Evolutionary conservation across 1,140 invertebrate genomes (phyloP), one percentile per base, ranked within the genome.

Genomic region (Drosophila trapezifrons): DNA sequence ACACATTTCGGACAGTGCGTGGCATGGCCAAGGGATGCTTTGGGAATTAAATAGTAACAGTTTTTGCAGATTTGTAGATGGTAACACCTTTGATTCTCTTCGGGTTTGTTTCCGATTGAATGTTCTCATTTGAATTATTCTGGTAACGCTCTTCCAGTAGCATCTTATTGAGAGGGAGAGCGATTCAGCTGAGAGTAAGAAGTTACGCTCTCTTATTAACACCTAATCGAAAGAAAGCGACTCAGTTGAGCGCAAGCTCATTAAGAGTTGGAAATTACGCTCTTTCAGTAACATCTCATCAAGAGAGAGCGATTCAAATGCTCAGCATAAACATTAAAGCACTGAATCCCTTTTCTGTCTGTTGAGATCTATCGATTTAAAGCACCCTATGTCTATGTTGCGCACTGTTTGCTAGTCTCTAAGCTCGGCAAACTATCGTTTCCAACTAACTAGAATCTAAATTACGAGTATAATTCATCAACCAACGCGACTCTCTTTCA

Each of bases 381-480:
- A 29, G 12, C 37, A 8, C 3, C 27, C 17, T 40, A 35, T 3
- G 52, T 9, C n/a, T 46, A 49, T 49, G 69, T 18, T n/a, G 12
- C 22, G 69, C 54, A 32, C 43, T 71, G 52, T 57, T 18, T 40
- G 17, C 67, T 71, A 58, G 67, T 71, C 27, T 40, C 10, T 58
- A 71, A 58, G 65, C 65, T 40, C 64, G 46, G 42, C 42, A 71
- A 62, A 63, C 54, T 64, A 64, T 64, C 51, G 20, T 56, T 64
- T 74, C 70, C 51, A 27, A 74, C 71, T 64, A 75, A 51, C 71
- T 47, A 60, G 43, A 54, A 45, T 54, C 45, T 52, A 71, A 38
- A 37, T 27, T 70, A 58, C 35, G 42, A 62, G 27, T 35, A 69
- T 45, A 71, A 71, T 51, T 15, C 25, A 43, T 49, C 35, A 51